A percentile compares a stretch with the other conserved stretches of the same genome.
phyloP scores from a whole-genome alignment of 2,113 vertebrate genomes.

The Ageneiosus marmoratus region DNA sequence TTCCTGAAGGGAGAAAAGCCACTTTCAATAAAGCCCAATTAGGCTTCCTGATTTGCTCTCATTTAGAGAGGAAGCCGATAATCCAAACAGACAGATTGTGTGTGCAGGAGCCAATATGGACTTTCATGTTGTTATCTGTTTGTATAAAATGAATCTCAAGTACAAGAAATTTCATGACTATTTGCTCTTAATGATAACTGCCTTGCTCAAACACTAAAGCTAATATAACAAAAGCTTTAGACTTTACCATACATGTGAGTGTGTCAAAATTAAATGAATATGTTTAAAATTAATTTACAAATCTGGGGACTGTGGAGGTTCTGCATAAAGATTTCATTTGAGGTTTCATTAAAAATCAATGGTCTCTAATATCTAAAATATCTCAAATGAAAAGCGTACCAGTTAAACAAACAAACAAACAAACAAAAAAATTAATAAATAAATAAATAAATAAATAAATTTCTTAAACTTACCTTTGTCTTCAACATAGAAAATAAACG shows the following conservation, averaged over 20 bases:
- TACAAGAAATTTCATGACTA: not conserved
- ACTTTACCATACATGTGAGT: too few relatives aligned
- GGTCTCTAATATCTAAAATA: not conserved
- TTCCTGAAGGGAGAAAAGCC: constrained; percentile 34
- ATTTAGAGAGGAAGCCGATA: constrained; percentile 6
- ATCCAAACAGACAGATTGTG: not conserved
- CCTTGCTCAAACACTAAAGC: not conserved
- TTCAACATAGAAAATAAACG: constrained; percentile 85
- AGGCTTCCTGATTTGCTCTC: constrained; percentile 10
- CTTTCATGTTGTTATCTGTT: not conserved
- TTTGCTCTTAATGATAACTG: not conserved
- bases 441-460: too few relatives aligned
- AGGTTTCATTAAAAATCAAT: not conserved
- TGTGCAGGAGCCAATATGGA: not conserved
- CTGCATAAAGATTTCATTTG: not conserved
- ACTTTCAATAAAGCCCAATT: constrained; percentile 44
- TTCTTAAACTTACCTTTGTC: constrained; percentile 80
- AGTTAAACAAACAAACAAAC: not conserved
- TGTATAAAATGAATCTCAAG: not conserved
- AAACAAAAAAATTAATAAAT: too few relatives aligned
- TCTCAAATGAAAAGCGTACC: not conserved
- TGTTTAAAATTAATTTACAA: not conserved
- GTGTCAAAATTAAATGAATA: not conserved
- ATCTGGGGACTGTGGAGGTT: not conserved
- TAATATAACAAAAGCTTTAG: too few relatives aligned